Evolutionary conservation across 2,113 vertebrate species (phyloP), one percentile per base, ranked within the genome.

Genomic region (Carassius auratus): DNA sequence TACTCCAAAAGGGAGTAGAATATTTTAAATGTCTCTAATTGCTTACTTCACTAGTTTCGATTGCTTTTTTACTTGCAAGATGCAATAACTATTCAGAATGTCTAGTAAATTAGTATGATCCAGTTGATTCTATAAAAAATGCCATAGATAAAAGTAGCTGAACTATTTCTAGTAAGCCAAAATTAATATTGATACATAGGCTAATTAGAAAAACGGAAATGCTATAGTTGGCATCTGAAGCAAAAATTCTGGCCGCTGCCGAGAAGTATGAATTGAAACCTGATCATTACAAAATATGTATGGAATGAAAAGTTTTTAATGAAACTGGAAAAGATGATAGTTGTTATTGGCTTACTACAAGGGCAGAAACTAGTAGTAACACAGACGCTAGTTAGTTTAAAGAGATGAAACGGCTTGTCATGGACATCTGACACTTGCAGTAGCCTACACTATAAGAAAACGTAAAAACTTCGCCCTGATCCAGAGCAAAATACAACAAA

Each of bases 371-470:
- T 64, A 26, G n/a, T 26, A 26, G 8, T 45, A 45, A 64, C 23
- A 64, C 17, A 36, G 64, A 8, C 30, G 8, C 64, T 68, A 36
- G 4, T 48, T 48, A 48, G 45, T 48, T 48, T 48, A 48, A 48
- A 48, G 2, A 48, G 45, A 48, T 48, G 10, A 71, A 71, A 71
- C 17, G 33, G 36, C 69, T 73, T n/a, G 69, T 73, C 69, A 73
- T 6, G 19, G 19, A 73, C 36, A 6, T 23, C 76, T 79, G 57
- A 79, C 76, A 78, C 76, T 38, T 78, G 19, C 36, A 73, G 69
- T 9, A 38, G 36, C 36, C 36, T 38, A 15, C 45, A 12, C 15
- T 21, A 48, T 2, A 48, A 48, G 45, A 48, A 59, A 78, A 59
- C 23, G 5, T 55, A 10, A 52, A 17, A 12, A 19, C 9, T 62